Percentiles rank a stretch among this genome's conserved stretches.
phyloP scores from a whole-genome alignment of 2,113 vertebrate genomes.

The Prionailurus bengalensis region DNA sequence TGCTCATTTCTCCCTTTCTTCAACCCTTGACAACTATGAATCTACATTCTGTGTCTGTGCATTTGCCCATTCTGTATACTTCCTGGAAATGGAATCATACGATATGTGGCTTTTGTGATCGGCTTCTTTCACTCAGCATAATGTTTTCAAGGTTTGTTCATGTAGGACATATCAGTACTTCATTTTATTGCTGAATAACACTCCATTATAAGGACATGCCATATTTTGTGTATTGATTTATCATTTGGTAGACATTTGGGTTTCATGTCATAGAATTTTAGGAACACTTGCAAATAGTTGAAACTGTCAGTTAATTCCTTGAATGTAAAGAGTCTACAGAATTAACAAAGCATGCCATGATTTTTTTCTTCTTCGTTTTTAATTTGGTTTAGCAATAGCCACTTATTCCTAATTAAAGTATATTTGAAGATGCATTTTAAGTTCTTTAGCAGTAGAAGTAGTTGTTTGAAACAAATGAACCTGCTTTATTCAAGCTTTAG shows the following conservation, averaged over 20 bases:
- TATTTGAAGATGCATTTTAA: slow-evolving; percentile 43
- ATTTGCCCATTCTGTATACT: background rate
- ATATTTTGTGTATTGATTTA: slow-evolving; percentile 14
- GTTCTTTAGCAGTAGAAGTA: background rate
- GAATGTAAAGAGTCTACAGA: background rate
- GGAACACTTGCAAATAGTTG: background rate
- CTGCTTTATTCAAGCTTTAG: slow-evolving; percentile 40
- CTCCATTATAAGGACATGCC: background rate
- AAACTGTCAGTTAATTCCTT: slow-evolving; percentile 57
- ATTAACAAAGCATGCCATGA: slow-evolving; percentile 2
- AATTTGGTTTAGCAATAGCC: background rate
- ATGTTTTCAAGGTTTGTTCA: background rate
- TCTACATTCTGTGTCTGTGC: background rate
- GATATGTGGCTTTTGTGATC: background rate
- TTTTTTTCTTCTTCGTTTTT: slow-evolving; percentile 45
- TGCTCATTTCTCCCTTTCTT: background rate
- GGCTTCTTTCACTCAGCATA: background rate
- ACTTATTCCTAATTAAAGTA: slow-evolving; percentile 31
- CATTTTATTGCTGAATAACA: slow-evolving; percentile 28
- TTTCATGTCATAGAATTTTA: slow-evolving; percentile 27
- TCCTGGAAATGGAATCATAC: background rate
- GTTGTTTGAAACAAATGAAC: slow-evolving; percentile 25
- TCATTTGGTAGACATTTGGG: background rate
- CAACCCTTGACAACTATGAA: background rate
- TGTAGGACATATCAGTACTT: background rate